Conservation (phyloP, 92 coral and sea anemone genomes). For the Zoanthus gigantus region DNA sequence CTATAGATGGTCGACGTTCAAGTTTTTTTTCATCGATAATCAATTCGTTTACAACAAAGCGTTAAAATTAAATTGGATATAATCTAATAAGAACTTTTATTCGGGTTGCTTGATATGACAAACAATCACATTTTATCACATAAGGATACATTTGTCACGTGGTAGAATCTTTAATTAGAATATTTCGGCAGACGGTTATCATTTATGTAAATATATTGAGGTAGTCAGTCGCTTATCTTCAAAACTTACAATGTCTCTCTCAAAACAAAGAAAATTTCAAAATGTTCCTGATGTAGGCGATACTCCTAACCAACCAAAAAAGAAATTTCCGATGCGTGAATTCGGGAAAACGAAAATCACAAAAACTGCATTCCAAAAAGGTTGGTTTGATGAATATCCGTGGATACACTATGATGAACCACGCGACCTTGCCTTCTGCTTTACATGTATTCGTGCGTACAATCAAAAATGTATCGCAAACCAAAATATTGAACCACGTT, state of each 20-base stretch:
- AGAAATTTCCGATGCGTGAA: background rate
- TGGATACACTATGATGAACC: background rate
- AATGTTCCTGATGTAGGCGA: background rate
- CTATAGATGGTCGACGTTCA: background rate
- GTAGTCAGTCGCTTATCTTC: background rate
- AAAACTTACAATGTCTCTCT: background rate
- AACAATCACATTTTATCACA: background rate
- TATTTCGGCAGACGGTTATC: background rate
- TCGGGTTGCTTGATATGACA: background rate
- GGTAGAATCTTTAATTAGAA: background rate
- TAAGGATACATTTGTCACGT: background rate
- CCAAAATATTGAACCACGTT: background rate
- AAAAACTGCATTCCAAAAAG: background rate
- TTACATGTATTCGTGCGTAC: background rate
- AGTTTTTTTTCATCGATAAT: background rate
- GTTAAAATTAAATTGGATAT: background rate
- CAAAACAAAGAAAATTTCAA: background rate
- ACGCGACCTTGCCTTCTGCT: background rate
- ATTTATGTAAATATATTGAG: background rate
- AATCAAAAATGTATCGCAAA: background rate
- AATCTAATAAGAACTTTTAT: background rate
- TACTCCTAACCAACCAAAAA: background rate
- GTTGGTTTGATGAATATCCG: background rate
- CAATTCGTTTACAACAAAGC: background rate
- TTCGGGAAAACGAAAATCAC: background rate